phyloP scores from a whole-genome alignment of 2,113 vertebrate species.

The Poecile atricapillus region DNA sequence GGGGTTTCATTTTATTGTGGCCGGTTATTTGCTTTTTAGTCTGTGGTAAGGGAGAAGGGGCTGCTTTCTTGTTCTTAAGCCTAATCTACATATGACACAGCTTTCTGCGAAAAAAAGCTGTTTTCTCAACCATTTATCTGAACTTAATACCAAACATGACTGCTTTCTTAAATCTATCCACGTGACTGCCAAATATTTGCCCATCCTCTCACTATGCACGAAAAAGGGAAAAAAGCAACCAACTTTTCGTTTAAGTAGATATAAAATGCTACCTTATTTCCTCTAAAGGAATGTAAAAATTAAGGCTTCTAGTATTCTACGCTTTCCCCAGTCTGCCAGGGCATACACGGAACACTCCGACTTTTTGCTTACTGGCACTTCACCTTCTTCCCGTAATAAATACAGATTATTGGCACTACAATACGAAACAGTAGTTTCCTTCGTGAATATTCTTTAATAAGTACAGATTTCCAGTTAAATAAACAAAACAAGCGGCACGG shows the following conservation, averaged over 20 bases:
- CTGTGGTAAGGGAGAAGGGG: neutral
- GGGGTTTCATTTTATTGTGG: accelerated
- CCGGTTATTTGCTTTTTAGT: neutral
- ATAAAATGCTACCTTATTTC: neutral
- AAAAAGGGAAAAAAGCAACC: accelerated
- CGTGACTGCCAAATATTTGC: accelerated
- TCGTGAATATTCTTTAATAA: neutral
- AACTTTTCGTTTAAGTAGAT: neutral
- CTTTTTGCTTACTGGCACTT: neutral
- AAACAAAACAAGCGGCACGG: neutral
- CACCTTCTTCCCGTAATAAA: neutral
- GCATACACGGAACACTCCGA: neutral
- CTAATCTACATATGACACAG: neutral
- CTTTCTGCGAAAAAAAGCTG: neutral
- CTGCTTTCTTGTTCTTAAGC: neutral
- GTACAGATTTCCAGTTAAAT: accelerated
- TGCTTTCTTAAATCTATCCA: neutral
- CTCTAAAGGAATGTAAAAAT: neutral
- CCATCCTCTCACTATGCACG: accelerated
- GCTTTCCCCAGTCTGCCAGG: neutral
- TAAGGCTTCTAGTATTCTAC: accelerated
- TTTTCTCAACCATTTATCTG: neutral
- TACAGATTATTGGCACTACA: accelerated
- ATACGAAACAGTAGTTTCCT: accelerated
- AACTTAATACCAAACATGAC: accelerated